Base-by-base conservation (phyloP, 2,113 vertebrate genomes). In the Albula goreensis region DNA sequence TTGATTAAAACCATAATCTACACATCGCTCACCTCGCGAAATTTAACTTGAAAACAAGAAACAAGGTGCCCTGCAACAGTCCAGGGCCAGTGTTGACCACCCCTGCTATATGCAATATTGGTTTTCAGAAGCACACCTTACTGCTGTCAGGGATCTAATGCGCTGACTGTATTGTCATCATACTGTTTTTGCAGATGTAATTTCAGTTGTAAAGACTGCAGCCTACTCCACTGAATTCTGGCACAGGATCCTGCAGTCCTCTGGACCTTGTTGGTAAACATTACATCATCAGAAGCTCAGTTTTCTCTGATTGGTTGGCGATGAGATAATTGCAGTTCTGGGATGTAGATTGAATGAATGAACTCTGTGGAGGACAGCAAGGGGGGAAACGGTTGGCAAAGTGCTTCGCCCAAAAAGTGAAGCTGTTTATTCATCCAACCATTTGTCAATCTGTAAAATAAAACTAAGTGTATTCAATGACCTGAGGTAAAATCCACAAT, bases 261-360 rank as follows among this genome's bases (percentile, higher is more conserved):
- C 17, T 51, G 66, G 41, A 85, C 66, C 10, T 80, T 56, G 52
- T 79, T 79, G 53, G 84, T 85, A 79, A 79, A 85, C 84, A 85
- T 78, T 85, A 85, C 74, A 85, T 79, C 53, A 57, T 79, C 51
- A 60, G 48, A 85, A 15, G 11, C 51, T 0, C 0, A n/a, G 12
- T 15, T 12, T 12, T 6, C 52, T 56, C 77, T 79, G 84, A 85
- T 85, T 85, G 84, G 77, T 31, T 57, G 53, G 25, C 31, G 15
- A 85, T 85, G 84, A 84, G 31, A 84, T 74, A 56, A 57, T 82
- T 82, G 51, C n/a, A 41, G 81, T 25, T 31, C 25, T 57, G 81
- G 5, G 52, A 56, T 57, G 53, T 82, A 52, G 53, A 56, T 52
- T 3, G 15, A 66, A 22, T 31, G n/a, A 31, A 74, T 74, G n/a